These are phyloP conservation scores for Narcine bancroftii DNA, from an alignment of 2,113 vertebrate species.

Conservation along the genomic window DNA sequence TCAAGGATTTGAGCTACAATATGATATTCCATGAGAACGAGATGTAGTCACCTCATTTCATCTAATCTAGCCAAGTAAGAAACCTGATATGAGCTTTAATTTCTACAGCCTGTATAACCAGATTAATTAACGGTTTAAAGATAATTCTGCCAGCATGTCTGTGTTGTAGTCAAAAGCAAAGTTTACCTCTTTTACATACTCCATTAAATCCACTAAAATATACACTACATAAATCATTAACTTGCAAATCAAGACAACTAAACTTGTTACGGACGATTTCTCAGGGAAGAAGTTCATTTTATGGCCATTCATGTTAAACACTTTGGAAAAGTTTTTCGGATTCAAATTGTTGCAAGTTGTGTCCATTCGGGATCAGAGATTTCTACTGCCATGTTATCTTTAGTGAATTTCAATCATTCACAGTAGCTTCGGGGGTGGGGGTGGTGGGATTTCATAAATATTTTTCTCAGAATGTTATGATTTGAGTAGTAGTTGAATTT, in stretches of 20 bases:
- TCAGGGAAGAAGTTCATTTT: background rate
- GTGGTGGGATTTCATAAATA: too few species aligned
- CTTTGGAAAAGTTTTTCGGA: background rate
- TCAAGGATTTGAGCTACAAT: too few species aligned
- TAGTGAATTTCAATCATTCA: background rate
- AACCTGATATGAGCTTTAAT: background rate
- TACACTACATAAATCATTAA: constrained; percentile 3
- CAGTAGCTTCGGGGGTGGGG: too few species aligned
- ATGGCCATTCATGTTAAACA: background rate
- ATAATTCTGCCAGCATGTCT: background rate
- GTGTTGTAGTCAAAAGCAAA: background rate
- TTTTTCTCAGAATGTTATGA: background rate
- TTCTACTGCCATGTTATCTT: background rate
- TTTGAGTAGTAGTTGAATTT: background rate
- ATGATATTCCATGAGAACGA: background rate
- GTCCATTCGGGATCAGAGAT: background rate
- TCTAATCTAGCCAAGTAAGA: background rate
- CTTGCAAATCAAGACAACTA: background rate
- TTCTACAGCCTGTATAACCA: background rate
- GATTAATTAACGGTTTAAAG: background rate
- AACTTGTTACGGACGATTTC: background rate
- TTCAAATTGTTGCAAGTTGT: background rate
- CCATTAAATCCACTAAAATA: background rate
- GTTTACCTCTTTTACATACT: background rate
- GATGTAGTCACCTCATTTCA: background rate